Percentiles rank a stretch among this genome's conserved stretches.
Evolutionary conservation across 2,888 invertebrate genomes (phyloP).

Genomic region (Dasysyrphus tricinctus): DNA sequence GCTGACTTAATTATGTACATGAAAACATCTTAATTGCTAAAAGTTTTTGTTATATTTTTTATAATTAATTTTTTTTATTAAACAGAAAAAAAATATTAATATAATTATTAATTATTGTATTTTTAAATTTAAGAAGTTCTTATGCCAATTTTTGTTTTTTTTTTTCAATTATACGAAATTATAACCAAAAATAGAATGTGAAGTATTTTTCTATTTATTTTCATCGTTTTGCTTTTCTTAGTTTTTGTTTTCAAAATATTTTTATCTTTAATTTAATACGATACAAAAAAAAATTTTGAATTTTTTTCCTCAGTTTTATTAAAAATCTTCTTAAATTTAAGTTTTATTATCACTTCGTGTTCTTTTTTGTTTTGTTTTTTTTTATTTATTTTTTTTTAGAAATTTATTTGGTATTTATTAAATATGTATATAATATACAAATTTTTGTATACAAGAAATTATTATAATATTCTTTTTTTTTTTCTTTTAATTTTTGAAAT

Average conservation of each 20-base stretch:
- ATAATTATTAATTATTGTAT: slow-evolving; percentile 26
- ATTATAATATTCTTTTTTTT: background rate
- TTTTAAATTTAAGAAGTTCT: slow-evolving; percentile 61
- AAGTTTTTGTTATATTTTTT: slow-evolving; percentile 17
- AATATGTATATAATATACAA: background rate
- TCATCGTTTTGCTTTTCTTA: slow-evolving; percentile 14
- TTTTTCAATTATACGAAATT: slow-evolving; percentile 24
- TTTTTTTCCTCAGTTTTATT: slow-evolving; percentile 23
- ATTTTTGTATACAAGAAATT: background rate
- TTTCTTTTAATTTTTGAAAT: background rate
- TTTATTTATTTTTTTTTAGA: slow-evolving; percentile 39
- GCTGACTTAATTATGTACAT: slow-evolving; percentile 62
- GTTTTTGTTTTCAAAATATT: slow-evolving; percentile 9
- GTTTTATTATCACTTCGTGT: slow-evolving; percentile 67
- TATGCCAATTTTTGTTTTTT: slow-evolving; percentile 55
- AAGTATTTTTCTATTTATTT: slow-evolving; percentile 38
- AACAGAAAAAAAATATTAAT: slow-evolving; percentile 1
- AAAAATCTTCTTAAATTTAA: slow-evolving; percentile 43
- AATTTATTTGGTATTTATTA: slow-evolving; percentile 60
- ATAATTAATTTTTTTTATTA: slow-evolving; percentile 20
- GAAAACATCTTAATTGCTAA: slow-evolving; percentile 58
- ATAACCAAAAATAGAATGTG: slow-evolving; percentile 64
- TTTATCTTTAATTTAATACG: slow-evolving; percentile 3
- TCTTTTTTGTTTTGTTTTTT: slow-evolving; percentile 43
- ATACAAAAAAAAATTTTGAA: slow-evolving; percentile 39